Evolutionary conservation across 2,797 vertebrate genomes (phyloP).

Genomic region (Microctenopoma steveboyesi): DNA sequence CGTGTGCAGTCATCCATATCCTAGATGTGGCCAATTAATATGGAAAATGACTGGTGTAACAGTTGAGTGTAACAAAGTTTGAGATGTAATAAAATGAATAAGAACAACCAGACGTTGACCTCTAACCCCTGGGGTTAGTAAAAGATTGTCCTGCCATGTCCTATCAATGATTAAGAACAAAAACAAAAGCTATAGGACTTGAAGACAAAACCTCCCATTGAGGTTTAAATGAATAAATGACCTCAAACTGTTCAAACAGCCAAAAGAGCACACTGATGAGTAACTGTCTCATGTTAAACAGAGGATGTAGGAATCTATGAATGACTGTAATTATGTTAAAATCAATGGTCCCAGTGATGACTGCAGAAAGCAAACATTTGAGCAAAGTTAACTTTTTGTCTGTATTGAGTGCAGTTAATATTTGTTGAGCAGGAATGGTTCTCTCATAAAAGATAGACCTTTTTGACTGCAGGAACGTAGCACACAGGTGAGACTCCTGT

Average conservation of each 20-base stretch:
- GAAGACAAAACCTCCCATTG: slow-evolving; percentile 44
- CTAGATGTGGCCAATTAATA: neutral
- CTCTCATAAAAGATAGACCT: slow-evolving; percentile 3
- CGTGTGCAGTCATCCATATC: slow-evolving; percentile 6
- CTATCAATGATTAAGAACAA: slow-evolving; percentile 29
- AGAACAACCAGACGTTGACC: too few relatives aligned
- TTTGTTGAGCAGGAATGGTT: slow-evolving; percentile 14
- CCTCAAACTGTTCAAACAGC: slow-evolving; percentile 48
- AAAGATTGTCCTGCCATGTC: slow-evolving; percentile 9
- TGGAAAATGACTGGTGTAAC: neutral
- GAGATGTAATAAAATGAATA: neutral
- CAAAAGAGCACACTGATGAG: slow-evolving; percentile 33
- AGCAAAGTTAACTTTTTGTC: neutral
- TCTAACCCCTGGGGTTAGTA: too few relatives aligned
- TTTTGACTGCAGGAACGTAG: too few relatives aligned
- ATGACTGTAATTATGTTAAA: neutral
- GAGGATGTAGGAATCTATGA: slow-evolving; percentile 1
- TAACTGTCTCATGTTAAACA: slow-evolving; percentile 46
- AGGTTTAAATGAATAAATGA: slow-evolving; percentile 57
- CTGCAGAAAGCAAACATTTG: slow-evolving; percentile 21
- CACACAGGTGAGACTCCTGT: too few relatives aligned
- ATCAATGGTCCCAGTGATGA: neutral
- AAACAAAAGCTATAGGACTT: slow-evolving; percentile 42
- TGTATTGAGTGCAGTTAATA: slow-evolving; percentile 5
- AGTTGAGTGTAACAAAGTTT: slow-evolving; percentile 11